Percentiles rank a stretch among this genome's conserved stretches.
Conservation (phyloP, 2,113 vertebrate species). For the Empidonax alnorum region DNA sequence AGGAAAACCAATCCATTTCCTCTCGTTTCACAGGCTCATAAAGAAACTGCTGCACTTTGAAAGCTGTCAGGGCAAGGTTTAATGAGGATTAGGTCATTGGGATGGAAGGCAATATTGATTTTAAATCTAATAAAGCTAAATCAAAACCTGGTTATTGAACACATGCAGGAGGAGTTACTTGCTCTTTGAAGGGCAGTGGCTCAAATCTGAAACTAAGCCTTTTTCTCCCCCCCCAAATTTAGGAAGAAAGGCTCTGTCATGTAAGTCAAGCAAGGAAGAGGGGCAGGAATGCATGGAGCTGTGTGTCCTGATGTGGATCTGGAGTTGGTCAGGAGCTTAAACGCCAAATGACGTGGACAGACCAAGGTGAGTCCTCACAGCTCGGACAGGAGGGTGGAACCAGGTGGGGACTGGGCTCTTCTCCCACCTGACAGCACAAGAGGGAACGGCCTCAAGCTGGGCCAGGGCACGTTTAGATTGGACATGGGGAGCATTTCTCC, state of each 20-base stretch:
- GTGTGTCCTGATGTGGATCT: not conserved
- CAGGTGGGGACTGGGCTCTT: not conserved
- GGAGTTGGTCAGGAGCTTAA: not conserved
- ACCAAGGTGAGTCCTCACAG: not conserved
- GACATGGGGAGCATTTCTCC: not conserved
- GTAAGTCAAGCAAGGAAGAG: not conserved
- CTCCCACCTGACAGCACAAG: not conserved
- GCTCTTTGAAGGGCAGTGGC: not conserved
- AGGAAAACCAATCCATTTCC: slow-evolving; percentile 1
- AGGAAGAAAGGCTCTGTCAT: not conserved
- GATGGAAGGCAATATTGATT: slow-evolving; percentile 51
- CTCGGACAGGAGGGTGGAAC: not conserved
- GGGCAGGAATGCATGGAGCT: not conserved
- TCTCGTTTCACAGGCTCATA: not conserved
- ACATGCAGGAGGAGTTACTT: not conserved
- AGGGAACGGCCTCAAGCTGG: not conserved
- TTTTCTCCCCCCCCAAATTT: not conserved
- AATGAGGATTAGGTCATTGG: slow-evolving; percentile 25
- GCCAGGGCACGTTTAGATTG: not conserved
- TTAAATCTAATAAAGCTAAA: slow-evolving; percentile 52
- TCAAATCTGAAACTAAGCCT: not conserved
- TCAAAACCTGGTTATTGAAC: not conserved
- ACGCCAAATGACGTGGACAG: not conserved
- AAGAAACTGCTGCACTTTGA: slow-evolving; percentile 21
- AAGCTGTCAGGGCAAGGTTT: slow-evolving; percentile 23